Conservation (phyloP, 2,797 vertebrate genomes). For the Poecilia velifera region DNA sequence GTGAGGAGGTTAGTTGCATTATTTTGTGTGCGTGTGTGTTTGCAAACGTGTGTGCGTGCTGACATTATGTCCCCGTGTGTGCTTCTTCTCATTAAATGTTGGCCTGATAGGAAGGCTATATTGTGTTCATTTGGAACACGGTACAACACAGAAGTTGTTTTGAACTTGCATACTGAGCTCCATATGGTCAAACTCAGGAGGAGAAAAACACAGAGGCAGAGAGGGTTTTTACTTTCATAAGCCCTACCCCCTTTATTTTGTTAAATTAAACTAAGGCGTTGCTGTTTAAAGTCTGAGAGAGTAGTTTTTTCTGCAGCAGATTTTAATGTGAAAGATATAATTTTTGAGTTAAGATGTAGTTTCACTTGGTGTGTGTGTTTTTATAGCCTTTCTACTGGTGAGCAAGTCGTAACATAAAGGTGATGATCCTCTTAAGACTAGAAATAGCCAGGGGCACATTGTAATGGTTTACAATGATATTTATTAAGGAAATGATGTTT, state of each 20-base stretch:
- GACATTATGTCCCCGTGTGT: slow-evolving; percentile 35
- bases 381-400: neutral
- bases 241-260: slow-evolving; percentile 19
- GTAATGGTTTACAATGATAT: neutral
- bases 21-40: slow-evolving; percentile 32
- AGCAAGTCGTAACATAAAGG: neutral
- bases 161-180: slow-evolving; percentile 62
- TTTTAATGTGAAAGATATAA: neutral
- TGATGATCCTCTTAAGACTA: neutral
- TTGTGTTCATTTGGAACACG: slow-evolving; percentile 56
- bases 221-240: slow-evolving; percentile 36
- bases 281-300: slow-evolving; percentile 24
- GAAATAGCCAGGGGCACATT: neutral
- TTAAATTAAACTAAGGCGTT: slow-evolving; percentile 45
- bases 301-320: slow-evolving; percentile 5
- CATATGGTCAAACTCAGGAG: slow-evolving; percentile 64
- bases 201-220: slow-evolving; percentile 31
- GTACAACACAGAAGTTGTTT: slow-evolving; percentile 62
- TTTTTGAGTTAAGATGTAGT: neutral
- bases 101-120: slow-evolving; percentile 48
- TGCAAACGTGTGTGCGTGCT: neutral
- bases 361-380: neutral
- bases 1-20: slow-evolving; percentile 62
- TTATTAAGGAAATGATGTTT: neutral
- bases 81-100: slow-evolving; percentile 58